A percentile compares a stretch with the other conserved stretches of the same genome.
Evolutionary conservation across 2,888 invertebrate species (phyloP).

Genomic region (Drosophila barbarae): DNA sequence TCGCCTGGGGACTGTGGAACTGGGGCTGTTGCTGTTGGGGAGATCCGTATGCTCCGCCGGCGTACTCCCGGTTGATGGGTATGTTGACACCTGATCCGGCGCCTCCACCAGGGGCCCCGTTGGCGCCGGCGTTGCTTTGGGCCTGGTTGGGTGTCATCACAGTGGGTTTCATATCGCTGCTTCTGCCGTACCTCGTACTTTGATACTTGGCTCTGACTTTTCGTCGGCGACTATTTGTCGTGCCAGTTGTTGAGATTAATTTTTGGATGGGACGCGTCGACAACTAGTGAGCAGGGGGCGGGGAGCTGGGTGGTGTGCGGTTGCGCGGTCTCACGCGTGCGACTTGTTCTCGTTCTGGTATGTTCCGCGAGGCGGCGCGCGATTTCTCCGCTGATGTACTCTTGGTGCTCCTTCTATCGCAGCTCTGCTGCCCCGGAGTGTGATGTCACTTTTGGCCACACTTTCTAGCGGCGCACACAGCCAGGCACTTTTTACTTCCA

Average conservation of each 20-base stretch:
- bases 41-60: slow-evolving; percentile 41
- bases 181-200: slow-evolving; percentile 14
- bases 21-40: slow-evolving; percentile 49
- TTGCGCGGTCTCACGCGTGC: slow-evolving; percentile 56
- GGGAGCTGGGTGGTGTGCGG: slow-evolving; percentile 12
- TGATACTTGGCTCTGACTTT: slow-evolving; percentile 26
- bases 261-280: slow-evolving; percentile 24
- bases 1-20: slow-evolving; percentile 39
- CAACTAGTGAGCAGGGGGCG: background rate
- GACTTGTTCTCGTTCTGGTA: slow-evolving; percentile 55
- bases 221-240: slow-evolving; percentile 37
- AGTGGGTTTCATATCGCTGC: slow-evolving; percentile 76
- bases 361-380: slow-evolving; percentile 41
- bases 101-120: slow-evolving; percentile 30
- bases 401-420: slow-evolving; percentile 21
- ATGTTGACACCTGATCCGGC: slow-evolving; percentile 62
- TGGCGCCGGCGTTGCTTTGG: slow-evolving; percentile 44
- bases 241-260: slow-evolving; percentile 39
- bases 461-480: slow-evolving; percentile 36
- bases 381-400: slow-evolving; percentile 1
- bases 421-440: slow-evolving; percentile 36
- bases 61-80: slow-evolving; percentile 72
- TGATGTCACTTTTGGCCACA: slow-evolving; percentile 66
- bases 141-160: slow-evolving; percentile 73
- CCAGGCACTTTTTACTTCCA: slow-evolving; percentile 59